A percentile compares a stretch with the other conserved stretches of the same genome.
These are phyloP conservation scores for Dicrurus megarhynchus DNA, from an alignment of 2,113 vertebrate genomes.

Conservation along the genomic window DNA sequence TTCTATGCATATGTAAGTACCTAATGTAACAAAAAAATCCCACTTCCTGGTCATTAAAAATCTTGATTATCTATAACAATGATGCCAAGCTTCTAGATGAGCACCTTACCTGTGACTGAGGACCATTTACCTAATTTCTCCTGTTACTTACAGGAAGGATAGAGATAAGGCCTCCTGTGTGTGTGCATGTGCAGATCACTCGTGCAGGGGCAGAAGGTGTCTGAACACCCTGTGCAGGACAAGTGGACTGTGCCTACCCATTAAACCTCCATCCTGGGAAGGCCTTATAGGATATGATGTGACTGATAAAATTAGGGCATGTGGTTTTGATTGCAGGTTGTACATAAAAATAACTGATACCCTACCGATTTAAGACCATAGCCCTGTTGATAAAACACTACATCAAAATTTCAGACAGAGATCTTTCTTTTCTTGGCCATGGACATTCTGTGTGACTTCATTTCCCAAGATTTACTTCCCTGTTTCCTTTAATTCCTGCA, in stretches of 20 bases:
- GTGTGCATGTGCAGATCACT: background rate
- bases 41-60: background rate
- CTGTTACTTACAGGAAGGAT: background rate
- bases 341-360: background rate
- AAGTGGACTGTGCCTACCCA: background rate
- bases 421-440: background rate
- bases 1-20: background rate
- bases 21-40: background rate
- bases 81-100: background rate
- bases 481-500: background rate
- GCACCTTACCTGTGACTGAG: background rate
- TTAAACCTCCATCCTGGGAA: background rate
- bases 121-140: background rate
- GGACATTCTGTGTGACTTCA: background rate
- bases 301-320: background rate
- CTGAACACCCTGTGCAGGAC: background rate
- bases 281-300: accelerated
- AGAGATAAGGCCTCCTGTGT: accelerated
- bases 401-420: background rate
- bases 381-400: background rate
- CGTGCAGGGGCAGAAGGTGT: background rate
- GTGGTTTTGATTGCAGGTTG: background rate
- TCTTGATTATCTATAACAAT: background rate
- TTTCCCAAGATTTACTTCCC: background rate
- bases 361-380: background rate